Evolutionary conservation across 2,888 invertebrate genomes (phyloP), one percentile per base, ranked within the genome.

Genomic region (Apodemia mormo): DNA sequence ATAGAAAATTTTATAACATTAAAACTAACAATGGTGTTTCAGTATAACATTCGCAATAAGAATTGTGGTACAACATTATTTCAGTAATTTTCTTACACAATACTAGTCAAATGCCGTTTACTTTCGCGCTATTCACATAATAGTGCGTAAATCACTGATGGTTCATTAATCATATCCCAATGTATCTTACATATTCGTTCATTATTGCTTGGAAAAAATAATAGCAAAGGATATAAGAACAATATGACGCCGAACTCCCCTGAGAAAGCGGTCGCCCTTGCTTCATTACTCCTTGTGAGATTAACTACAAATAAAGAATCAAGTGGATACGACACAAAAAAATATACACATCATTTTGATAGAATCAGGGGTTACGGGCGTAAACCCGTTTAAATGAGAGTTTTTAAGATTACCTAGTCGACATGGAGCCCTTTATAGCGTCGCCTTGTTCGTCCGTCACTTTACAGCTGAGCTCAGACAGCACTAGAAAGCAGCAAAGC

Each of bases 171-270:
- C 58, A 30, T 58, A 30, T 30, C 14, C 58, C 30, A 30, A 58
- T 30, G 30, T 58, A n/a, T 52, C 52, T 7, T 52, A 52, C n/a
- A n/a, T n/a, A n/a, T 30, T 30, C 58, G 58, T 58, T 58, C 58
- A 30, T 58, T 58, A 58, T 58, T 56, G 29, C 29, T 58, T 58
- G 56, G 56, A 58, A 58, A 56, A 58, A 30, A 58, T 58, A 58
- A 58, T 58, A 29, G 29, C 56, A 29, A 10, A 58, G 14, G 56
- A 58, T 58, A 58, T 30, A 58, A 10, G 29, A 58, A 58, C 56
- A 58, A 58, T 58, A 58, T 58, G 56, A 58, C 29, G 56, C 56
- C 56, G 29, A 58, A 30, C 56, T 58, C 56, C 56, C 56, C 29
- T 29, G 56, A 58, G 56, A 58, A 12, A 58, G 29, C 56, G 56